phyloP scores from a whole-genome alignment of 2,113 vertebrate genomes.

The Ochotona princeps region DNA sequence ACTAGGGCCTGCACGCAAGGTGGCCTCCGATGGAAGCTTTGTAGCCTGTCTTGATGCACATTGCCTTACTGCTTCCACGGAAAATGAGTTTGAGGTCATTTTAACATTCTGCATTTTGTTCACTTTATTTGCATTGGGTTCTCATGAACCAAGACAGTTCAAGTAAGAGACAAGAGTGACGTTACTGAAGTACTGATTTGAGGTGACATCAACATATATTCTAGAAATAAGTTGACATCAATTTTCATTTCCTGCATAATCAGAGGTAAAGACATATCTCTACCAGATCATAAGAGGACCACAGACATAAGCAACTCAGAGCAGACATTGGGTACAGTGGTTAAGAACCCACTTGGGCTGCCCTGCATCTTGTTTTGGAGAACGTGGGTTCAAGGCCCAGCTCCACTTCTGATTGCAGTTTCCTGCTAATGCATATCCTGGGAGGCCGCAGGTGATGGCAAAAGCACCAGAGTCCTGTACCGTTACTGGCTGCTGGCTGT shows the following conservation, averaged over 20 bases:
- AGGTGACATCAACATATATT: neutral
- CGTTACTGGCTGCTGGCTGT: too few relatives aligned
- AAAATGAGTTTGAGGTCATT: neutral
- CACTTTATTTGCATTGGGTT: constrained; percentile 1
- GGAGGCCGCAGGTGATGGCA: too few relatives aligned
- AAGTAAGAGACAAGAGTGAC: constrained; percentile 28
- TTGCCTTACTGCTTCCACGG: neutral
- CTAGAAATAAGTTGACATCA: neutral
- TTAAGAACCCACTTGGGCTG: too few relatives aligned
- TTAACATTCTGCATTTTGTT: constrained; percentile 15
- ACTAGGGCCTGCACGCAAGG: neutral
- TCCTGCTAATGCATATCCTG: too few relatives aligned
- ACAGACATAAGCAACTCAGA: neutral
- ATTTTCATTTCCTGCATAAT: neutral
- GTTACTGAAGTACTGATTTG: neutral
- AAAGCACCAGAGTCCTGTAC: too few relatives aligned
- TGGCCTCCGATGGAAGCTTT: neutral
- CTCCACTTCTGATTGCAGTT: too few relatives aligned
- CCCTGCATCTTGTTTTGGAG: too few relatives aligned
- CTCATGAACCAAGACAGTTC: constrained; percentile 1
- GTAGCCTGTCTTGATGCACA: neutral
- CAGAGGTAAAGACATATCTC: neutral
- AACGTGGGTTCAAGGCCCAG: too few relatives aligned
- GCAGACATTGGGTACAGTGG: too few relatives aligned
- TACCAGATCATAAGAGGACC: neutral